Conservation (phyloP, 1,140 invertebrate genomes). For the Cherax destructor region DNA sequence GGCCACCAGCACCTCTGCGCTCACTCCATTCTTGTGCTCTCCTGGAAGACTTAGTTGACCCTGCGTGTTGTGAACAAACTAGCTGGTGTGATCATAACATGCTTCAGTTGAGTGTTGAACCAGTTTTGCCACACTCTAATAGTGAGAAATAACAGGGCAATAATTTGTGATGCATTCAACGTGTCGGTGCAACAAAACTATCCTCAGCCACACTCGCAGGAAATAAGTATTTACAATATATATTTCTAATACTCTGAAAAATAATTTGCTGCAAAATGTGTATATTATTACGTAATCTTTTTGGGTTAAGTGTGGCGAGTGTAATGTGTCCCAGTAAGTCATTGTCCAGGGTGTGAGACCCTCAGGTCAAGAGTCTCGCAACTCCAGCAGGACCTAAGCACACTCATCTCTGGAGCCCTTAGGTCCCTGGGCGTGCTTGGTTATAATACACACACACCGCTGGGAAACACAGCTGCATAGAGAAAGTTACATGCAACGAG, state of each 20-base stretch:
- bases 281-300: too few species aligned
- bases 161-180: too few species aligned
- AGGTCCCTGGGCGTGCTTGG: constrained; percentile 7
- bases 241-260: too few species aligned
- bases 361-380: constrained; percentile 18
- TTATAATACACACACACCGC: not conserved
- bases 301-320: not conserved
- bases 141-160: too few species aligned
- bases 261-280: too few species aligned
- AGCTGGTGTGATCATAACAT: too few species aligned
- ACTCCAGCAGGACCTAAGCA: not conserved
- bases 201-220: too few species aligned
- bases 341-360: not conserved
- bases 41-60: not conserved
- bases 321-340: not conserved
- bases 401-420: not conserved
- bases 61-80: not conserved
- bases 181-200: too few species aligned
- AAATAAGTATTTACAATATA: too few species aligned
- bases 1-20: not conserved
- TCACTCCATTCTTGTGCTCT: not conserved
- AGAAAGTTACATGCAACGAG: not conserved
- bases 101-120: not conserved
- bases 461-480: not conserved
- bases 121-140: too few species aligned